A percentile compares a stretch with the other conserved stretches of the same genome.
Evolutionary conservation across 2,888 invertebrate genomes (phyloP).

Genomic region (Chelonus formosanus): DNA sequence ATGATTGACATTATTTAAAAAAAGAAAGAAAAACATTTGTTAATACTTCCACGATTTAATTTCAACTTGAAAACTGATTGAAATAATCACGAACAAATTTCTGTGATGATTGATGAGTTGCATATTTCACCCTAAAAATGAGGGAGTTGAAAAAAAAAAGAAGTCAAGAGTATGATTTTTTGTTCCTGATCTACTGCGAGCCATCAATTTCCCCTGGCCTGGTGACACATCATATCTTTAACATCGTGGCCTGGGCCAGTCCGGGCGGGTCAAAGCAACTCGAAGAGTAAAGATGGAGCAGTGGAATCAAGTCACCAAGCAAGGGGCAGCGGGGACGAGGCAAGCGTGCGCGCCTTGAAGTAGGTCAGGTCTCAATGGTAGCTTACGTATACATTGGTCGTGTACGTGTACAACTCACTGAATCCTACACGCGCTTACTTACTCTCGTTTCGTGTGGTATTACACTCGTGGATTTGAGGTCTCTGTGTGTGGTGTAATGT

Average conservation of each 20-base stretch:
- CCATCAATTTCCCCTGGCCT: constrained; percentile 27
- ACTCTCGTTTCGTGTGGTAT: not conserved
- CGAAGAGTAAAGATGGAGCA: constrained; percentile 13
- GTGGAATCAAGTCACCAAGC: not conserved
- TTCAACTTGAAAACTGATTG: no score
- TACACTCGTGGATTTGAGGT: not conserved
- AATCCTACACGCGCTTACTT: constrained; percentile 10
- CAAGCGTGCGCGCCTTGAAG: constrained; percentile 44
- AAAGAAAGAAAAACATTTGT: no score
- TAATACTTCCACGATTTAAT: no score
- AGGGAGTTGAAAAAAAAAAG: no score
- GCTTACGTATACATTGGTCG: constrained; percentile 26
- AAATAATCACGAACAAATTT: no score
- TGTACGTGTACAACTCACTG: not conserved
- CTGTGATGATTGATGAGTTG: no score
- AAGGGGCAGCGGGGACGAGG: constrained; percentile 23
- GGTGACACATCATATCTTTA: constrained; percentile 21
- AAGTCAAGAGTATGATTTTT: not conserved
- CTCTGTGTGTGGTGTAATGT: not conserved
- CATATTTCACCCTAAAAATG: no score
- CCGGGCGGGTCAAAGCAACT: constrained; percentile 19
- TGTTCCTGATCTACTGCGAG: constrained; percentile 7
- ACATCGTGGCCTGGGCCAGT: constrained; percentile 20
- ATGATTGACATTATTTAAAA: no score
- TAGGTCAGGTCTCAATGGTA: constrained; percentile 46